Evolutionary conservation across 2,797 vertebrate species (phyloP), one percentile per base, ranked within the genome.

Genomic region (Caiman crocodilus): DNA sequence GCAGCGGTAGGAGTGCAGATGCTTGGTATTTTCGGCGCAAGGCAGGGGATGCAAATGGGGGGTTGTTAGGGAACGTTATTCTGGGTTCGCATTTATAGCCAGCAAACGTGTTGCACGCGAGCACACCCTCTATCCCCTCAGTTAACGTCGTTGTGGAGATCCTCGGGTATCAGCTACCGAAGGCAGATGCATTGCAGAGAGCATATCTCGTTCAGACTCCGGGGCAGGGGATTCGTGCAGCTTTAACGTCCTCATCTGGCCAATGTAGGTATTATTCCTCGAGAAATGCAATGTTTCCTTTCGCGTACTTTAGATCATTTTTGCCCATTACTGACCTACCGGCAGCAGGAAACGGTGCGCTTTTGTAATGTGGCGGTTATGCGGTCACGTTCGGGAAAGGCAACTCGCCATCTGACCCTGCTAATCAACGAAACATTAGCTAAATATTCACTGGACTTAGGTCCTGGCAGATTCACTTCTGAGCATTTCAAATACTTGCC

Each of bases 221-320:
- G 59, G 7, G 55, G 64, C 21, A 7, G 16, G 18, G 50, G 8
- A 75, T 80, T 55, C 23, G 11, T 35, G 64, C 79, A 82, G 56
- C 82, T 93, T 14, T 1, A 59, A 61, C 2, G 3, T 84, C 81
- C 78, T 60, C 21, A 0, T 80, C 65, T 95, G 86, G 63, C 71
- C 79, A 13, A 87, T n/a, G 23, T 30, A 58, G 5, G 2, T 30
- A 85, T 26, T 55, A 21, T 2, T 80, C 56, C n/a, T 76, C 74
- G 84, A 90, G 16, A 28, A 92, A 25, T 26, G 42, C 65, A 85
- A 56, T 87, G 5, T 71, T 82, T 95, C 67, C 83, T 92, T 42
- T 87, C 79, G 91, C 92, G 94, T 85, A 0, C 78, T 92, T 87
- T 84, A 77, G 90, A 79, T 76, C 30, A 79, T 94, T 92, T 92